Conservation (phyloP, 2,888 invertebrate species). For the Maniola hyperantus region DNA sequence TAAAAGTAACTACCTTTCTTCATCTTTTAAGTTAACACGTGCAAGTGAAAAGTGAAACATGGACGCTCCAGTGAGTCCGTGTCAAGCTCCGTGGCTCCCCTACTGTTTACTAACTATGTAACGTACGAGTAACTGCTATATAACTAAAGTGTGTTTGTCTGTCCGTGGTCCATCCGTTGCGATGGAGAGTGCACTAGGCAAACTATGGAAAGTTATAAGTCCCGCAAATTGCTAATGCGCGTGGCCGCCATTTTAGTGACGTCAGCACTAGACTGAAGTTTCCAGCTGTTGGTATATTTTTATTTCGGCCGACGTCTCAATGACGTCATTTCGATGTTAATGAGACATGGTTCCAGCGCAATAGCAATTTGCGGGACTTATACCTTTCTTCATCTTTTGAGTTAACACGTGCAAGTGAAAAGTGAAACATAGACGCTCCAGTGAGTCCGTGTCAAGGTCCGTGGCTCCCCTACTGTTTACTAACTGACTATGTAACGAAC, state of each 20-base stretch:
- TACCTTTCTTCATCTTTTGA: background rate
- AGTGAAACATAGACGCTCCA: slow-evolving; percentile 62
- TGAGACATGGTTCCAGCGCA: no score
- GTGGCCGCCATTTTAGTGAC: no score
- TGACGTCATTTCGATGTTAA: no score
- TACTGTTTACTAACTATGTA: slow-evolving; percentile 53
- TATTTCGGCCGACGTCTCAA: no score
- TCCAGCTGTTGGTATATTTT: no score
- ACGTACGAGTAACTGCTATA: background rate
- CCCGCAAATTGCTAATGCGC: no score
- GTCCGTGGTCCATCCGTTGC: no score
- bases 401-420: slow-evolving; percentile 44
- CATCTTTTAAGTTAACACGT: slow-evolving; percentile 1
- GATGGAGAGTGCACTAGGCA: no score
- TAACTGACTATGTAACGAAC: slow-evolving; percentile 46
- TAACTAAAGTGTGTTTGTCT: no score
- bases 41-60: slow-evolving; percentile 55
- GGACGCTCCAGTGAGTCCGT: slow-evolving; percentile 61
- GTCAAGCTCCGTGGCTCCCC: slow-evolving; percentile 58
- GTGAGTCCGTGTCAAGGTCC: slow-evolving; percentile 67
- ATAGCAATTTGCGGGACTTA: no score
- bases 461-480: slow-evolving; percentile 46
- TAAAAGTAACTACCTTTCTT: background rate
- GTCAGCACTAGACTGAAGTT: no score
- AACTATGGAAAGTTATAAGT: no score